Conservation (phyloP, 64 coral and sea anemone genomes). For the Montipora efflorescens region DNA sequence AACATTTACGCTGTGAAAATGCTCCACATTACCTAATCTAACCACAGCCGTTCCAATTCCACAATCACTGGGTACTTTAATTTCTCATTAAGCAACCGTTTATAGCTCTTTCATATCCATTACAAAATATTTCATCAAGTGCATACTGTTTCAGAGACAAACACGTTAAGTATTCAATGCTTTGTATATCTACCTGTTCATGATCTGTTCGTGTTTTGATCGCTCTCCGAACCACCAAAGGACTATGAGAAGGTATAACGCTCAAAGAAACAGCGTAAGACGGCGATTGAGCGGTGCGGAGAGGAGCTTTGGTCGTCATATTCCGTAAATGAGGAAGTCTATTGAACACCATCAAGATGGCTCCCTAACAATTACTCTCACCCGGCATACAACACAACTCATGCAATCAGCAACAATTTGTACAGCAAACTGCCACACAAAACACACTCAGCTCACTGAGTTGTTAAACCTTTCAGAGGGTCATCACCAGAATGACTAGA, state of each 20-base stretch:
- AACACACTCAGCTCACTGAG: not conserved
- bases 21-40: not conserved
- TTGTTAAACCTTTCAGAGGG: not conserved
- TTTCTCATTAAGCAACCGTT: not conserved
- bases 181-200: constrained; percentile 12
- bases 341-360: constrained; percentile 34
- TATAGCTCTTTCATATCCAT: not conserved
- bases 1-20: not conserved
- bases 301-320: constrained; percentile 28
- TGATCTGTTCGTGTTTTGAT: constrained; percentile 46
- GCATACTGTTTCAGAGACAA: not conserved
- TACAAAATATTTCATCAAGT: constrained; percentile 40
- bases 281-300: constrained; percentile 18
- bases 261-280: constrained; percentile 14
- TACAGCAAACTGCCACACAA: not conserved
- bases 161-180: constrained; percentile 24
- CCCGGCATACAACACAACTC: not conserved
- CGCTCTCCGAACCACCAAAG: constrained; percentile 38
- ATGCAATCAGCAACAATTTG: not conserved
- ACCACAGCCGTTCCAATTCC: no score
- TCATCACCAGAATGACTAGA: not conserved
- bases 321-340: not conserved
- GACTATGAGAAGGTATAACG: constrained; percentile 24
- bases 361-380: not conserved
- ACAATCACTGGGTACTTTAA: not conserved